Evolutionary conservation across 2,888 invertebrate species (phyloP).

Genomic region (Lacanobia wlatinum): DNA sequence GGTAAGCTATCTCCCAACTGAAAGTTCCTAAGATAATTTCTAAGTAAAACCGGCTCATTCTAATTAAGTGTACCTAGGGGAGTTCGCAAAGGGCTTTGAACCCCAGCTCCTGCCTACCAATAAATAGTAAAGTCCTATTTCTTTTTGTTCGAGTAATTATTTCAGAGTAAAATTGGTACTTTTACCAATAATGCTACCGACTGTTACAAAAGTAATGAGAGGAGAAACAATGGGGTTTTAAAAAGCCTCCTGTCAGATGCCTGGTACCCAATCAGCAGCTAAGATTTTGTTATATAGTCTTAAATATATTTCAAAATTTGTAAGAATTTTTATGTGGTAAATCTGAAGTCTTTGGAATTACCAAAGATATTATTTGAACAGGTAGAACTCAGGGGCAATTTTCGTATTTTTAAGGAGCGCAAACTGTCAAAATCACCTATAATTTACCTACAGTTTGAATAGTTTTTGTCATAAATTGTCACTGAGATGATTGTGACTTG

Average conservation of each 20-base stretch:
- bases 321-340: no score
- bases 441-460: no score
- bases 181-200: slow-evolving; percentile 28
- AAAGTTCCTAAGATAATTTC: slow-evolving; percentile 49
- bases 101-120: slow-evolving; percentile 41
- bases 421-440: not conserved
- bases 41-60: slow-evolving; percentile 53
- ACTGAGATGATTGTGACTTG: not conserved
- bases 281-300: not conserved
- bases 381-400: not conserved
- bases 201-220: slow-evolving; percentile 32
- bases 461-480: no score
- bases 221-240: slow-evolving; percentile 37
- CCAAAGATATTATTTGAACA: not conserved
- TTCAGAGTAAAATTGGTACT: slow-evolving; percentile 43
- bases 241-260: not conserved
- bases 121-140: slow-evolving; percentile 43
- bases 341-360: not conserved
- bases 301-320: not conserved
- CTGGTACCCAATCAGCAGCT: not conserved
- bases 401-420: not conserved
- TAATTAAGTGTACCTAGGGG: slow-evolving; percentile 61
- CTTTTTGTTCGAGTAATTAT: slow-evolving; percentile 57
- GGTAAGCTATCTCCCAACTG: slow-evolving; percentile 34
- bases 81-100: slow-evolving; percentile 60